Evolutionary conservation across 2,888 invertebrate genomes (phyloP).

Genomic region (Zelleria hepariella): DNA sequence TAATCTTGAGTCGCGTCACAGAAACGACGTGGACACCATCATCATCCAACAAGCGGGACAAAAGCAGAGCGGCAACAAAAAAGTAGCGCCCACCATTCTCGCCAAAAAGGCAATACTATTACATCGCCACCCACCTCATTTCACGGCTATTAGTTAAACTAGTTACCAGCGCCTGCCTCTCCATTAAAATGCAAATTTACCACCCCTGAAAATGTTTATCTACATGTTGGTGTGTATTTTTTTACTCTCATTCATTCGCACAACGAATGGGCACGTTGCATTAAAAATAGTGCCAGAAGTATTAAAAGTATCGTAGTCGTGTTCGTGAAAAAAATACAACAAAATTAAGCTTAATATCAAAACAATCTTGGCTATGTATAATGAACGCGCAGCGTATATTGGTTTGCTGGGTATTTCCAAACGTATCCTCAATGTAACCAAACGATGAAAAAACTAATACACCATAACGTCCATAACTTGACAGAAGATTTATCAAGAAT

Average conservation of each 20-base stretch:
- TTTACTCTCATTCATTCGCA: constrained; percentile 33
- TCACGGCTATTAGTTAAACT: constrained; percentile 27
- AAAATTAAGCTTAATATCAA: too few species aligned
- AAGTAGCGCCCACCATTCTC: not conserved
- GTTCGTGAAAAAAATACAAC: too few species aligned
- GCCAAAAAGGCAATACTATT: not conserved
- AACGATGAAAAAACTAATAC: too few species aligned
- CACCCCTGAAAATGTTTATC: constrained; percentile 59
- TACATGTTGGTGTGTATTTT: constrained; percentile 27
- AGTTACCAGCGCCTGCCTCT: constrained; percentile 65
- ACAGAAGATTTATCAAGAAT: too few species aligned
- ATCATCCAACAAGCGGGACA: not conserved
- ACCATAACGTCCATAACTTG: too few species aligned
- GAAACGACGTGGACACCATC: too few species aligned
- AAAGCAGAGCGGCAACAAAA: not conserved
- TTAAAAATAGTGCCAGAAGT: not conserved
- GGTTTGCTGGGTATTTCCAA: too few species aligned
- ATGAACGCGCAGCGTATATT: too few species aligned
- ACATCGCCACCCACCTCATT: constrained; percentile 21
- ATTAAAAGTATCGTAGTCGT: not conserved
- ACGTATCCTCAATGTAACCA: too few species aligned
- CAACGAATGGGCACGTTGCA: not conserved
- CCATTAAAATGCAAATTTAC: constrained; percentile 71
- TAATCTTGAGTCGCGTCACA: too few species aligned
- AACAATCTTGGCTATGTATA: too few species aligned